Evolutionary conservation across 2,113 vertebrate genomes (phyloP), one percentile per base, ranked within the genome.

Genomic region (Daboia siamensis): DNA sequence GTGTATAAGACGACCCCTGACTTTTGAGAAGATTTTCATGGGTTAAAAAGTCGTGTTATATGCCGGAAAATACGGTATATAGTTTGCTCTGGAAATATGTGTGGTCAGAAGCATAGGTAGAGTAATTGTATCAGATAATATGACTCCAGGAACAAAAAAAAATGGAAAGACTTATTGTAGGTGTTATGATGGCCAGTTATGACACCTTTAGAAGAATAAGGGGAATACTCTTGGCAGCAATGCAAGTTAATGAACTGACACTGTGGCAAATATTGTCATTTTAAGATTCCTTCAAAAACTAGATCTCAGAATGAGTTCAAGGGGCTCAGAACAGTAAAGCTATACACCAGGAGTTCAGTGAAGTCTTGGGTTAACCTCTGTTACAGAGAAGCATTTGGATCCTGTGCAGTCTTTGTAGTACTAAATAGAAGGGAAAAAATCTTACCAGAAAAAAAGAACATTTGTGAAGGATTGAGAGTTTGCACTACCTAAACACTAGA

Each of bases 231-330:
- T 69, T 17, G 89, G 84, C 59, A 90, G 2, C 11, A 93, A 52
- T 39, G 9, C 59, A 93, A 88, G n/a, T 46, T 91, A 95, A 91
- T 88, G 39, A 96, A n/a, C 56, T 48, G 84, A 85, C 8, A 4
- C 7, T 24, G 12, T 91, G 69, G 86, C 26, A 94, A 51, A 92
- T 87, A 54, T 74, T 59, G 61, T 92, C 52, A 92, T 39, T 94
- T 94, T 88, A 94, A 93, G 80, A 74, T 80, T 57, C 89, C 29
- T 59, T 13, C 46, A 93, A 24, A 94, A 91, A 94, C 90, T 92
- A 48, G 90, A 94, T 89, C 52, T 69, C 87, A 85, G 54, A 93
- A 52, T 92, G 46, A 93, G 93, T 91, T 0, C 69, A 17, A 11
- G 33, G 21, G 9, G 55, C 87, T 92, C 46, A 39, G 87, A 6